Evolutionary conservation across 2,113 vertebrate species (phyloP), one percentile per base, ranked within the genome.

Genomic region (Ageneiosus marmoratus): DNA sequence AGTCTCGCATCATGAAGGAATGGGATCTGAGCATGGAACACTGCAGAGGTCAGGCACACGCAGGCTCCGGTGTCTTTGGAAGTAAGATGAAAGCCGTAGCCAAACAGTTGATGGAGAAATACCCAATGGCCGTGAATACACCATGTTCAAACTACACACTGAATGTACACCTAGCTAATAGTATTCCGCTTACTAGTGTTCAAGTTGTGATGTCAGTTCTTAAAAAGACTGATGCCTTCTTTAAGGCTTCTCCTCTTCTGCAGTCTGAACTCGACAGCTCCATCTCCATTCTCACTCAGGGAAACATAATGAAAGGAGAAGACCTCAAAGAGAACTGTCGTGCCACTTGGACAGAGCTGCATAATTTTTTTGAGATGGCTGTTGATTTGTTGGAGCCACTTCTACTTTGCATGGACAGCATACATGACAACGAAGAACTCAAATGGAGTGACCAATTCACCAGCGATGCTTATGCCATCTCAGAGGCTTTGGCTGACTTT

Each of bases 21-120:
- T 99, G 97, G 97, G 96, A 96, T 3, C 88, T 99, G 48, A 95
- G 96, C 86, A 95, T 99, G 96, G 95, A 96, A 13, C 94, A 93
- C 86, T 99, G 97, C 82, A 92, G 96, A 80, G 96, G 95, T 15
- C 97, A 98, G 86, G 96, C 97, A 34, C 96, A 98, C 69, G 93
- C 94, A 0, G 92, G 94, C 34, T 96, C 94, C 12, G 95, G 94
- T 1, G 92, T 91, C 0, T 95, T 96, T 89, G 94, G 94, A 82
- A 91, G 92, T 51, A 95, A 96, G 89, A 95, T 98, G 87, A 97
- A 97, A 92, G 78, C 91, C 7, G 94, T 98, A 85, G 94, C 95
- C 60, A 91, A 90, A 4, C 95, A 95, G 81, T 88, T 99, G n/a
- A 85, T 92, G 48, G 95, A 98, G 85, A 96, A 92, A 86, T 96